Percentiles rank a stretch among this genome's conserved stretches.
Conservation (phyloP, 1,140 invertebrate genomes). For the Drosophila funebris region DNA sequence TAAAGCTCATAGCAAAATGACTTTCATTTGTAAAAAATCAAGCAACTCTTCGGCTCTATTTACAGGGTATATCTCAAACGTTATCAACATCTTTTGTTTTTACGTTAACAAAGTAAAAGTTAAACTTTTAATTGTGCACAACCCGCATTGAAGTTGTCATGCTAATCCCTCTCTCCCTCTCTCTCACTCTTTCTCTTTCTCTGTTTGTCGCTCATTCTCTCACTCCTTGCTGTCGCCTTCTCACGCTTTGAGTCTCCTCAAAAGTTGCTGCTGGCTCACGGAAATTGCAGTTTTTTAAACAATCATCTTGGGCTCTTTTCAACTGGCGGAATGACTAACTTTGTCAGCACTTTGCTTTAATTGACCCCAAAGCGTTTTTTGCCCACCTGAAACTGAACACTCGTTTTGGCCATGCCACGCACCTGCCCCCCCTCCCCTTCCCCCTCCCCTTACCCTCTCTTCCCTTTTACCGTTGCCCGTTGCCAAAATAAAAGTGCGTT, state of each 20-base stretch:
- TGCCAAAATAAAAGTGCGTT: slow-evolving; percentile 11
- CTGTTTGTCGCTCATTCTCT: background rate
- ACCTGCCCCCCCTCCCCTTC: no score
- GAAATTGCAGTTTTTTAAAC: slow-evolving; percentile 11
- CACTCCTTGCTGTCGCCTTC: background rate
- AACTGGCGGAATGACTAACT: background rate
- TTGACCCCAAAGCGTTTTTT: slow-evolving; percentile 24
- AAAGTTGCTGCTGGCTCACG: background rate
- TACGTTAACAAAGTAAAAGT: slow-evolving; percentile 1
- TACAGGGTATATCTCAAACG: background rate
- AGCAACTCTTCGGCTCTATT: background rate
- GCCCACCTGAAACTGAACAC: slow-evolving; percentile 12
- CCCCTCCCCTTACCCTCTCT: no score
- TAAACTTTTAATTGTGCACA: slow-evolving; percentile 5
- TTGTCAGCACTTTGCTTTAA: slow-evolving; percentile 26
- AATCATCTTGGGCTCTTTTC: background rate
- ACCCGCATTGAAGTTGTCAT: slow-evolving; percentile 4
- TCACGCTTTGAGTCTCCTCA: background rate
- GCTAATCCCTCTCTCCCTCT: background rate
- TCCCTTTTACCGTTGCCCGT: background rate
- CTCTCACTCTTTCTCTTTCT: background rate
- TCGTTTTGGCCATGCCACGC: background rate
- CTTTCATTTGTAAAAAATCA: no score
- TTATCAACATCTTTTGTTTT: background rate
- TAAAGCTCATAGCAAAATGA: no score